These are phyloP conservation scores for Jordanella pulchra DNA, from an alignment of 2,797 vertebrate species.

Conservation along the genomic window DNA sequence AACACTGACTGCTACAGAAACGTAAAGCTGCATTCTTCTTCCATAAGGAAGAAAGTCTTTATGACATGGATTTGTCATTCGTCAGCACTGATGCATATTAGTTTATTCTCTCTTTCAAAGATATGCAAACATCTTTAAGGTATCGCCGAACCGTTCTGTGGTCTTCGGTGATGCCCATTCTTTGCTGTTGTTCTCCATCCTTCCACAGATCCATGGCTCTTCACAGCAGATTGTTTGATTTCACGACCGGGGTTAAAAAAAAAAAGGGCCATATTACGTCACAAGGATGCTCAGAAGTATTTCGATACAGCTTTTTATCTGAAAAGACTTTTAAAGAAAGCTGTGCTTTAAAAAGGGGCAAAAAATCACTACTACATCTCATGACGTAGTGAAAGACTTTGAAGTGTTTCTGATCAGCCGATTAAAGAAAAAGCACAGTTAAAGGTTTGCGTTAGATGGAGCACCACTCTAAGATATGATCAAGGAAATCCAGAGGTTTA, in stretches of 20 bases:
- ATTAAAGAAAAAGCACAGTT: not conserved
- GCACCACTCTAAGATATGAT: not conserved
- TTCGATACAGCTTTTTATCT: slow-evolving; percentile 20
- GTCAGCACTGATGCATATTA: not conserved
- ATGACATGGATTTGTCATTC: not conserved
- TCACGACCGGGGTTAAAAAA: slow-evolving; percentile 2
- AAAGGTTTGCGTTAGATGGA: not conserved
- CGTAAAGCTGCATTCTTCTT: not conserved
- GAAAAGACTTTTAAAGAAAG: slow-evolving; percentile 4
- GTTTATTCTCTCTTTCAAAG: not conserved
- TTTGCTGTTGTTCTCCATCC: slow-evolving; percentile 30
- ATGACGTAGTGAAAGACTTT: not conserved
- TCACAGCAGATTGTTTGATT: slow-evolving; percentile 20
- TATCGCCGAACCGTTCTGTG: slow-evolving; percentile 4
- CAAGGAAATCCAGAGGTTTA: not conserved
- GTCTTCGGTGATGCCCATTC: slow-evolving; percentile 7
- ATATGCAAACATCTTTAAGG: too few species aligned
- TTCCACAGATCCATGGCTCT: slow-evolving; percentile 22
- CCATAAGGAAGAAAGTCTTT: not conserved
- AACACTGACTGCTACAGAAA: not conserved
- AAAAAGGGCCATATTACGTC: slow-evolving; percentile 1
- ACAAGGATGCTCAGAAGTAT: slow-evolving; percentile 8
- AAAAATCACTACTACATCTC: not conserved
- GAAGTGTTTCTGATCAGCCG: not conserved
- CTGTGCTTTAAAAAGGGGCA: too few species aligned